phyloP scores from a whole-genome alignment of 2,888 invertebrate species.

The Leucozona laternaria region DNA sequence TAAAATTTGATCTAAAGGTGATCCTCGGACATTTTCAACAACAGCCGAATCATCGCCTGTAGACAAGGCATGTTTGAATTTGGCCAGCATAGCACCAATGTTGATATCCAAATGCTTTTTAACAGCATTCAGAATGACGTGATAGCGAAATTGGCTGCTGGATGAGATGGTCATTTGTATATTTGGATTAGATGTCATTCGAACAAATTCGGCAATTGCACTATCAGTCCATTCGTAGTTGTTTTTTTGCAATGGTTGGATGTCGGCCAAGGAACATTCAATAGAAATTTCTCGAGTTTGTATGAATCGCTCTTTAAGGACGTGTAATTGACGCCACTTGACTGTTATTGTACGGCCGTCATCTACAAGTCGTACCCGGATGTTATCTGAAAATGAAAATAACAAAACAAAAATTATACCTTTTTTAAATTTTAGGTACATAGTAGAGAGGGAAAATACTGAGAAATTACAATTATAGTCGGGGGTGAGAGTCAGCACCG shows the following conservation, averaged over 20 bases:
- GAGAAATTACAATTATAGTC: no score
- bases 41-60: slow-evolving; percentile 81
- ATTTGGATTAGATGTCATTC: slow-evolving; percentile 80
- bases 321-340: slow-evolving; percentile 84
- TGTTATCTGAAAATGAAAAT: slow-evolving; percentile 75
- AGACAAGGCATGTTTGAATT: slow-evolving; percentile 84
- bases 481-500: no score
- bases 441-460: no score
- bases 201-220: slow-evolving; percentile 82
- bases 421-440: background rate
- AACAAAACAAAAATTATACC: background rate
- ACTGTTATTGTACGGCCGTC: slow-evolving; percentile 86
- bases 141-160: slow-evolving; percentile 77
- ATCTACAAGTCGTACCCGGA: slow-evolving; percentile 84
- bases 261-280: slow-evolving; percentile 82
- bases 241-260: slow-evolving; percentile 82
- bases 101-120: slow-evolving; percentile 82
- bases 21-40: slow-evolving; percentile 28
- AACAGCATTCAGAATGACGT: slow-evolving; percentile 83
- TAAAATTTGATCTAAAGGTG: slow-evolving; percentile 6
- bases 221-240: slow-evolving; percentile 82
- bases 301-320: slow-evolving; percentile 82
- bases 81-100: slow-evolving; percentile 85
- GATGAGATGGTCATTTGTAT: slow-evolving; percentile 82
- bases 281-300: slow-evolving; percentile 77